These are phyloP conservation scores for Loriculus beryllinus DNA, from an alignment of 2,797 vertebrate genomes.

Conservation along the genomic window DNA sequence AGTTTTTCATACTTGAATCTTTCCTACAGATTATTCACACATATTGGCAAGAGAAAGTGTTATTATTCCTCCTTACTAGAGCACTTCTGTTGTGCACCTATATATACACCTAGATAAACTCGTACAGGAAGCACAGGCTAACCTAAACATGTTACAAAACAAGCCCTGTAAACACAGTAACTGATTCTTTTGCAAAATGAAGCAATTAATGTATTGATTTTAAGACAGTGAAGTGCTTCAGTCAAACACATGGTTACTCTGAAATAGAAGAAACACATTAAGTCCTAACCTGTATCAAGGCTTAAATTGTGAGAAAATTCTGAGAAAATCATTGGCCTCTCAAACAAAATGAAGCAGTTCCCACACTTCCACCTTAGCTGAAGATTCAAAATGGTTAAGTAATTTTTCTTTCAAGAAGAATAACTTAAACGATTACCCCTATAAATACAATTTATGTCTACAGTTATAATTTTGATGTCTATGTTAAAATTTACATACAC, in stretches of 20 bases:
- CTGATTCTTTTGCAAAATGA: background rate
- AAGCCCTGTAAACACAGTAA: background rate
- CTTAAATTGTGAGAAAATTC: background rate
- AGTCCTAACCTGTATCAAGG: background rate
- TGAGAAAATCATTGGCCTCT: background rate
- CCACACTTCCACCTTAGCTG: background rate
- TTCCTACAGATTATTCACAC: background rate
- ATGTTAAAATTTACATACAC: background rate
- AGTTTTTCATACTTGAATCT: background rate
- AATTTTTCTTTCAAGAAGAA: background rate
- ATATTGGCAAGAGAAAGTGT: background rate
- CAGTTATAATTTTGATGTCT: background rate
- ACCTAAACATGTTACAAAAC: background rate
- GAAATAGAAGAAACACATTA: background rate
- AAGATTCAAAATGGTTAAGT: background rate
- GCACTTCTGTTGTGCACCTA: background rate
- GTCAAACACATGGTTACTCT: background rate
- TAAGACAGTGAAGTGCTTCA: background rate
- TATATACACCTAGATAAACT: background rate
- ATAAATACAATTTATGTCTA: background rate
- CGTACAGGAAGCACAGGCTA: background rate
- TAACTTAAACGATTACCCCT: background rate
- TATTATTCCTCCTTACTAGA: background rate
- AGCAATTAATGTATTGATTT: background rate
- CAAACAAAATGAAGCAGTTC: background rate